Evolutionary conservation across 2,888 invertebrate species (phyloP).

Genomic region (Drosophila bunnanda): DNA sequence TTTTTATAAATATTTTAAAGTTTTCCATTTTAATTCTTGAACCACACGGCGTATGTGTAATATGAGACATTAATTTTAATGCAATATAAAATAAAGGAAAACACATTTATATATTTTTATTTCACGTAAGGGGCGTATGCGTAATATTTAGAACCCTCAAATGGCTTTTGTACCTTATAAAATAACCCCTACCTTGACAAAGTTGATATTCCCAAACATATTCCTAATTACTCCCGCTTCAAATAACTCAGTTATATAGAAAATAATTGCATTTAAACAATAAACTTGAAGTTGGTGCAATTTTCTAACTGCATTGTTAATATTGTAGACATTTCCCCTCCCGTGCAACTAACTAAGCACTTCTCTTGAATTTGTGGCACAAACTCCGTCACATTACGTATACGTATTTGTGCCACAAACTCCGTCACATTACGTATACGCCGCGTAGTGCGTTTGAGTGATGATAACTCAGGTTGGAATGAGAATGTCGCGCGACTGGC

Average conservation of each 20-base stretch:
- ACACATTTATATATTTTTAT: background rate
- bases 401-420: too few species aligned
- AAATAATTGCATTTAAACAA: slow-evolving; percentile 1
- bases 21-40: background rate
- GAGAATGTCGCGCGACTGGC: slow-evolving; percentile 18
- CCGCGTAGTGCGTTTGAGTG: slow-evolving; percentile 41
- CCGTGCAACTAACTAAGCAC: background rate
- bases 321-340: background rate
- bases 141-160: background rate
- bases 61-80: background rate
- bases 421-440: slow-evolving; percentile 57
- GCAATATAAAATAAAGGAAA: too few species aligned
- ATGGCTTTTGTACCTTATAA: rapidly evolving
- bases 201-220: background rate
- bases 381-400: too few species aligned
- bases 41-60: background rate
- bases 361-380: slow-evolving; percentile 1
- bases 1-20: background rate
- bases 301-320: background rate
- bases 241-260: background rate
- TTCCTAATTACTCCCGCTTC: background rate
- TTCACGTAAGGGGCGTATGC: background rate
- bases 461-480: slow-evolving; percentile 14
- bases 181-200: background rate
- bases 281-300: background rate